These are phyloP conservation scores for Lycia hirtaria DNA, from an alignment of 2,888 invertebrate species.

Conservation along the genomic window DNA sequence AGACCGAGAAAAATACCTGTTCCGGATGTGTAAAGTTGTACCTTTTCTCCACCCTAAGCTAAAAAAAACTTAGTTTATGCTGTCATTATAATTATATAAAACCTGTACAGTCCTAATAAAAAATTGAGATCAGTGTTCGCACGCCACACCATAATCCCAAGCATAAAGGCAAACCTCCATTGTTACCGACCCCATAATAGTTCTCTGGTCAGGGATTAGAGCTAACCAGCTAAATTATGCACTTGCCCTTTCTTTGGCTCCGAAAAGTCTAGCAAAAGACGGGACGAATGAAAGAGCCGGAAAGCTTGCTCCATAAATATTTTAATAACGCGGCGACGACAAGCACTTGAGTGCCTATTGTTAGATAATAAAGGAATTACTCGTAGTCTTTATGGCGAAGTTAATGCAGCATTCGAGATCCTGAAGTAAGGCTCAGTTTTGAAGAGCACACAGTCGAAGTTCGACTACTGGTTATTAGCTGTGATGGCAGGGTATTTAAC, in stretches of 20 bases:
- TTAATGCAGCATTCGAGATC: conserved; percentile 4
- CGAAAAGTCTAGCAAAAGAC: conserved; percentile 45
- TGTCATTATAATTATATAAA: too few relatives aligned
- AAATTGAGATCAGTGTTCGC: too few relatives aligned
- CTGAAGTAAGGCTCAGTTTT: neutral
- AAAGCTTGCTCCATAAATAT: conserved; percentile 49
- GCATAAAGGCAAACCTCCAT: conserved; percentile 4
- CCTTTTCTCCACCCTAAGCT: too few relatives aligned
- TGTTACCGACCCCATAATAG: conserved; percentile 14
- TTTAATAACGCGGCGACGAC: conserved; percentile 44
- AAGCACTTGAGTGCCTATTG: conserved; percentile 46
- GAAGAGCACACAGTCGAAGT: neutral
- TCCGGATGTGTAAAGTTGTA: too few relatives aligned
- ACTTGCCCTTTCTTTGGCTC: conserved; percentile 37
- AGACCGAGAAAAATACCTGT: too few relatives aligned
- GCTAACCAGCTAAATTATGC: conserved; percentile 39
- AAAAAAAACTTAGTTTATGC: too few relatives aligned
- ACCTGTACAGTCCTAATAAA: too few relatives aligned
- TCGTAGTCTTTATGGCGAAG: conserved; percentile 34
- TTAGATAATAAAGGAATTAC: conserved; percentile 49
- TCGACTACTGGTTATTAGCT: neutral
- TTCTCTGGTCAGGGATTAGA: conserved; percentile 21
- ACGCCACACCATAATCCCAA: neutral
- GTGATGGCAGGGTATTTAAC: neutral
- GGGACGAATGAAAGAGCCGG: conserved; percentile 45